Evolutionary conservation across 2,113 vertebrate genomes (phyloP).

Genomic region (Chiloscyllium plagiosum): DNA sequence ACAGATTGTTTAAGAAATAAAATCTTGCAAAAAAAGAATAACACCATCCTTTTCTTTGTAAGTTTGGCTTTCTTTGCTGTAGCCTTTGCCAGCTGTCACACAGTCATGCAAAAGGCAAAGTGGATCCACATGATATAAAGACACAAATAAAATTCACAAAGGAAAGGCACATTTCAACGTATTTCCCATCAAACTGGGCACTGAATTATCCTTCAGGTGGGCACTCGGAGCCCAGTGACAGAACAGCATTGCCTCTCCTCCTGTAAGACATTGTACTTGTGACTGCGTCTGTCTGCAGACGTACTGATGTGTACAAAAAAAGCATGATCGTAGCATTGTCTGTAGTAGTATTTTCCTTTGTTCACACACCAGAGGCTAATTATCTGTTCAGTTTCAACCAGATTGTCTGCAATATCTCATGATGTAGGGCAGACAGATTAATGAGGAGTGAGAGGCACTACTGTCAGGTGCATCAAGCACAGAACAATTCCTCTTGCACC

Average conservation of each 20-base stretch:
- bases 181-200: neutral
- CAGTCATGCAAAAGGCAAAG: neutral
- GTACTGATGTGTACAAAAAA: neutral
- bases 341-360: neutral
- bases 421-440: slow-evolving; percentile 29
- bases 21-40: neutral
- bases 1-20: neutral
- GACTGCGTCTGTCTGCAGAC: neutral
- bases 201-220: neutral
- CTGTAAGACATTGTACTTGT: neutral
- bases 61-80: neutral
- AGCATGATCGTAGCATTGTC: neutral
- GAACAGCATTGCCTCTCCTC: neutral
- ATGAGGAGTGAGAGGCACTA: neutral
- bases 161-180: neutral
- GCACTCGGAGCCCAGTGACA: neutral
- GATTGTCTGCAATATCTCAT: neutral
- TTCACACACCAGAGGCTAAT: slow-evolving; percentile 3
- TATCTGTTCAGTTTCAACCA: neutral
- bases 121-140: neutral
- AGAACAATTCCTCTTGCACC: neutral
- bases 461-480: slow-evolving; percentile 22
- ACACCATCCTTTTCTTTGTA: neutral
- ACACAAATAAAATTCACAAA: neutral
- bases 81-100: neutral